Evolutionary conservation across 2,113 vertebrate genomes (phyloP), one percentile per base, ranked within the genome.

Genomic region (Centrocercus urophasianus): DNA sequence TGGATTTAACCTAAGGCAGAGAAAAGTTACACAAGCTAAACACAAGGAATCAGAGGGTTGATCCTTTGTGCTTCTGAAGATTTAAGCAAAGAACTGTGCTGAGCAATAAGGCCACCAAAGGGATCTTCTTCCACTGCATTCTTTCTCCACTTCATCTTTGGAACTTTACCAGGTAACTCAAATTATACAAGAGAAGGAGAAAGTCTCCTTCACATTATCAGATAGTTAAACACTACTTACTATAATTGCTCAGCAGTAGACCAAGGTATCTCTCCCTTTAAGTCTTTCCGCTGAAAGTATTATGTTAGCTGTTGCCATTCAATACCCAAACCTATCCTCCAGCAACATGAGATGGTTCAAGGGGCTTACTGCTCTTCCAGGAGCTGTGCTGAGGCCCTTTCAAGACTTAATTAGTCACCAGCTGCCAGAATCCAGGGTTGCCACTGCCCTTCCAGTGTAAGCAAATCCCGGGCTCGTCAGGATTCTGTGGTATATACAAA

Each of bases 401-500:
- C 36, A 65, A 71, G 8, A 21, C 28, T 6, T 70, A 24, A n/a
- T 30, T 69, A 32, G 38, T 47, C n/a, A 38, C 14, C 21, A 76
- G 19, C n/a, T 54, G 48, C 36, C 65, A 28, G 42, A 38, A 79
- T 17, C 20, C 22, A 75, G 36, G 24, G 12, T 11, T 36, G 38
- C 27, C 34, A 21, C 27, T 18, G 12, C 20, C 57, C 5, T 72
- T 66, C 25, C 43, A 28, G 9, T 6, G 16, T 12, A 57, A 78
- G 14, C 24, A 8, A 0, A 66, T 4, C 50, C 38, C 2, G 2
- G 18, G 5, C 32, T 82, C 22, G 42, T n/a, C 56, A 59, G 43
- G 13, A 28, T 73, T 17, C 0, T 0, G 7, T 3, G 22, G 30
- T 11, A 16, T 4, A 3, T 7, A 14, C 0, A 0, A 8, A 32